phyloP scores from a whole-genome alignment of 2,113 vertebrate species.

The Galemys pyrenaicus region DNA sequence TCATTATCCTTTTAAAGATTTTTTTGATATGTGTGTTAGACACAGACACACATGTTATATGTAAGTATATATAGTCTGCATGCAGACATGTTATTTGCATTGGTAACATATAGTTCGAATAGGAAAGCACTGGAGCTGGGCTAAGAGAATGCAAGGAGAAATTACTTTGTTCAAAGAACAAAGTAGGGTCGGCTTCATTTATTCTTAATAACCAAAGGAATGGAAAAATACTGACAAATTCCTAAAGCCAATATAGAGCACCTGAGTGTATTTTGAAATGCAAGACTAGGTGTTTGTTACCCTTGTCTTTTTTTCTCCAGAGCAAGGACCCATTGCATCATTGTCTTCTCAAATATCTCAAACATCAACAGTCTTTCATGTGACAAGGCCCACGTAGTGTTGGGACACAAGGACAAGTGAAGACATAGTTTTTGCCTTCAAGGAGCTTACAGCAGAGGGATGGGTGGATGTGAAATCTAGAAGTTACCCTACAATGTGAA shows the following conservation, averaged over 20 bases:
- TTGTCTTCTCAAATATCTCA: background rate
- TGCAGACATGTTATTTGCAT: background rate
- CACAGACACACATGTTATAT: background rate
- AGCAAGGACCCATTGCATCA: background rate
- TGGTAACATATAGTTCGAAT: background rate
- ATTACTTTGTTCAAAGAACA: background rate
- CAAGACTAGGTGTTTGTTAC: background rate
- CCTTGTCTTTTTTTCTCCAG: background rate
- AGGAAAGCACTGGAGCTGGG: background rate
- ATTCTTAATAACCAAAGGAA: background rate
- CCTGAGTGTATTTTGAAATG: background rate
- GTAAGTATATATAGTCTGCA: background rate
- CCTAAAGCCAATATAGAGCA: background rate
- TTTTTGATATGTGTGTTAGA: background rate
- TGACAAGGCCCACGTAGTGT: background rate
- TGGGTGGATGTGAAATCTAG: background rate
- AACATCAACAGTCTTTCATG: background rate
- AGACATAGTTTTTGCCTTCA: background rate
- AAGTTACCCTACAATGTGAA: background rate
- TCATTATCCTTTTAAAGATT: background rate
- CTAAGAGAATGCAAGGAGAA: background rate
- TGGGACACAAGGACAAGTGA: background rate
- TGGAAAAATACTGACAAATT: constrained; percentile 19
- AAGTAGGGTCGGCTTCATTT: background rate
- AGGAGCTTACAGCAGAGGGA: background rate